Percentiles rank a stretch among this genome's conserved stretches.
Evolutionary conservation across 1,140 invertebrate genomes (phyloP).

Genomic region (Drosophila lacertosa): DNA sequence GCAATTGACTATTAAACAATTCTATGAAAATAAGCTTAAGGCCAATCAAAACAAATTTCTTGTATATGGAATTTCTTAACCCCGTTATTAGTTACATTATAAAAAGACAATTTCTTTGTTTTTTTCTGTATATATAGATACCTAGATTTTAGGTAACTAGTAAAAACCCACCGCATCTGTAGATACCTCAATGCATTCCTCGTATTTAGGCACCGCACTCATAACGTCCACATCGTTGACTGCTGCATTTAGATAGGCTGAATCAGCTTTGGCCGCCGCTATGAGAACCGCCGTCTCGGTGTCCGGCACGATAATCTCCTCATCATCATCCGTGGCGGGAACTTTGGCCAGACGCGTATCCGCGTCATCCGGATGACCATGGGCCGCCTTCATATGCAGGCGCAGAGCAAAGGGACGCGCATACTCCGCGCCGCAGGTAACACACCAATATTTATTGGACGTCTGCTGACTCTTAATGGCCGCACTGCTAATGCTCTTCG

Average conservation of each 20-base stretch:
- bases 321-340: constrained; percentile 1
- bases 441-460: constrained; percentile 88
- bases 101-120: too few species aligned
- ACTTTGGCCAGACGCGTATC: constrained; percentile 6
- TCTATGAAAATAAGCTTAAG: too few species aligned
- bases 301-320: constrained; percentile 33
- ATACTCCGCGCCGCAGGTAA: constrained; percentile 90
- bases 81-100: too few species aligned
- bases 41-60: too few species aligned
- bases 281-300: constrained; percentile 68
- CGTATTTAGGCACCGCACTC: constrained; percentile 43
- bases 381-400: constrained; percentile 88
- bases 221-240: constrained; percentile 43
- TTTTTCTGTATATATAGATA: too few species aligned
- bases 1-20: too few species aligned
- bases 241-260: constrained; percentile 47
- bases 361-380: constrained; percentile 72
- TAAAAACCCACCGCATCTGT: constrained; percentile 41
- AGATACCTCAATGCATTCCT: constrained; percentile 48
- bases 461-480: constrained; percentile 76
- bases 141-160: background rate
- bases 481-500: constrained; percentile 6
- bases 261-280: constrained; percentile 62
- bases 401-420: constrained; percentile 89
- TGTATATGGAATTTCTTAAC: too few species aligned